A percentile compares a stretch with the other conserved stretches of the same genome.
Evolutionary conservation across 1,140 invertebrate species (phyloP).

Genomic region (Megalopta genalis): DNA sequence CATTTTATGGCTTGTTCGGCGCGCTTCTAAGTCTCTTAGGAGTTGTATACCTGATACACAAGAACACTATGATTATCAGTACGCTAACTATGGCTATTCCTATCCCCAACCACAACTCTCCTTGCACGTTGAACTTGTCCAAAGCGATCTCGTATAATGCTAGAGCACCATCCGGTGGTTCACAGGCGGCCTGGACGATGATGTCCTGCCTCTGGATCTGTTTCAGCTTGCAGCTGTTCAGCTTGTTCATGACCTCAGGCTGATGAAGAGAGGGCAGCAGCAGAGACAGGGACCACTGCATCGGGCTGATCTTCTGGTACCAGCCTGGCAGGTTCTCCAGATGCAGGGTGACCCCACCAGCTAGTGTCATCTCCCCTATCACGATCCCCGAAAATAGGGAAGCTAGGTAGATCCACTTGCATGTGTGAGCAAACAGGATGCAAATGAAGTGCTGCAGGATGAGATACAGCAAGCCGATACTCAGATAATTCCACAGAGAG

Average conservation of each 20-base stretch:
- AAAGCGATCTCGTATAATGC: conserved; percentile 81
- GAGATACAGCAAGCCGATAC: conserved; percentile 87
- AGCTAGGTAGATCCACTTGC: conserved; percentile 81
- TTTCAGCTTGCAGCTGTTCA: conserved; percentile 76
- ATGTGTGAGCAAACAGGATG: conserved; percentile 84
- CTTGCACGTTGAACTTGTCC: conserved; percentile 59
- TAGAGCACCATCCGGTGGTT: conserved; percentile 87
- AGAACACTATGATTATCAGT: conserved; percentile 64
- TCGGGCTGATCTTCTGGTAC: conserved; percentile 85
- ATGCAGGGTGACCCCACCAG: conserved; percentile 87
- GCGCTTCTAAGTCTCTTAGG: conserved; percentile 74
- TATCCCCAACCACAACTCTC: conserved; percentile 68
- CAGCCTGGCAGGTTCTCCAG: conserved; percentile 85
- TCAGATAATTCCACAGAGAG: conserved; percentile 73
- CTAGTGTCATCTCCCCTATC: conserved; percentile 83
- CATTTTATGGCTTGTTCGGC: conserved; percentile 75
- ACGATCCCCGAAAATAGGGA: conserved; percentile 83
- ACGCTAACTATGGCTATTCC: conserved; percentile 59
- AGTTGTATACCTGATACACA: conserved; percentile 65
- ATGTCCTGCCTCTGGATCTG: conserved; percentile 90
- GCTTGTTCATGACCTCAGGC: conserved; percentile 78
- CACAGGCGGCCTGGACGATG: conserved; percentile 89
- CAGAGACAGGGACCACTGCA: conserved; percentile 87
- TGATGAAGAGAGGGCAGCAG: conserved; percentile 85
- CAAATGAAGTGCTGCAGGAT: conserved; percentile 86